A percentile compares a stretch with the other conserved stretches of the same genome.
phyloP scores from a whole-genome alignment of 2,113 vertebrate genomes.

The Gobio gobio region DNA sequence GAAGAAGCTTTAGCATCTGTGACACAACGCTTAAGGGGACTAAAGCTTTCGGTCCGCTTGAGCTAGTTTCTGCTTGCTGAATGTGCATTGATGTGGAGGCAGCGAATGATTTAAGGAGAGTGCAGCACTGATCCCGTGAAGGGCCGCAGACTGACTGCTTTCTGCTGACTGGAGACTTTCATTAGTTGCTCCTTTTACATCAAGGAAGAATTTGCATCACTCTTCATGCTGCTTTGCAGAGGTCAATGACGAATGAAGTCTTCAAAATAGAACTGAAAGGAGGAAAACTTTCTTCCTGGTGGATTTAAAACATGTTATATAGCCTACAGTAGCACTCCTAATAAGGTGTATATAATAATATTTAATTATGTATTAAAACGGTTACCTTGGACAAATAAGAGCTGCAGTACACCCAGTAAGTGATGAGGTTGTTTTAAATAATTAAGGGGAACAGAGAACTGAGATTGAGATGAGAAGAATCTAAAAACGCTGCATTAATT shows the following conservation, averaged over 20 bases:
- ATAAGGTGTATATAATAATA: neutral
- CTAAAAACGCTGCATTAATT: conserved; percentile 25
- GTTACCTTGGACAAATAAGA: neutral
- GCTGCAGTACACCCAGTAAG: neutral
- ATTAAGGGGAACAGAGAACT: neutral
- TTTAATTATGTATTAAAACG: neutral
- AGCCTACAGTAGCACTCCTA: neutral
- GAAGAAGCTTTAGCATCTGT: neutral
- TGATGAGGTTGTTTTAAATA: conserved; percentile 15
- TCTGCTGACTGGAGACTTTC: conserved; percentile 70
- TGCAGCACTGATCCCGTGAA: conserved; percentile 34
- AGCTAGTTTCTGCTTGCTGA: neutral
- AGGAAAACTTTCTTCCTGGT: neutral
- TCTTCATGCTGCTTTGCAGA: neutral
- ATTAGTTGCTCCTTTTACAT: conserved; percentile 72
- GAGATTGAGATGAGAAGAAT: neutral
- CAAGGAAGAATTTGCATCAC: conserved; percentile 52
- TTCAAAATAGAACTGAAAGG: neutral
- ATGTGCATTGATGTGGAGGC: conserved; percentile 16
- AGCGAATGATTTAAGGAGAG: conserved; percentile 69
- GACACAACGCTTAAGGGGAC: neutral
- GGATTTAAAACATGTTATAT: neutral
- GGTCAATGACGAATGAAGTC: neutral
- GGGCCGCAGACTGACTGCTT: conserved; percentile 56
- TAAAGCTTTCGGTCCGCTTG: neutral